A percentile compares a stretch with the other conserved stretches of the same genome.
Conservation (phyloP, 2,113 vertebrate genomes). For the Cephalopterus ornatus region DNA sequence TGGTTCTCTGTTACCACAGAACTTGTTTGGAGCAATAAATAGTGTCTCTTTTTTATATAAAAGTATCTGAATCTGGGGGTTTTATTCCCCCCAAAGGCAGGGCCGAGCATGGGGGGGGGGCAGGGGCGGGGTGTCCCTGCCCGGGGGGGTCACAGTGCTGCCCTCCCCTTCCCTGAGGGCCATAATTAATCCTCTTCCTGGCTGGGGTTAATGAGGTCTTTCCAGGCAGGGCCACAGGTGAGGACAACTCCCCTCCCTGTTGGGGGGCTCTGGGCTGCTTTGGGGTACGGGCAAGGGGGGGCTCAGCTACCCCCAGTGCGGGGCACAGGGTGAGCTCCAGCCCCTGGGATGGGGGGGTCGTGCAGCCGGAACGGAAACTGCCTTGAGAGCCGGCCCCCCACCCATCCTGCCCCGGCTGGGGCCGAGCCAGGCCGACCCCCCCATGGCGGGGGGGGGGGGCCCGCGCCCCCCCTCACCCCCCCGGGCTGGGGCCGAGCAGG, state of each 20-base stretch:
- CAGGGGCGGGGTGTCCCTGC: neutral
- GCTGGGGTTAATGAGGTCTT: neutral
- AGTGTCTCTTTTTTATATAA: neutral
- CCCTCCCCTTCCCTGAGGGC: neutral
- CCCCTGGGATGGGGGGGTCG: neutral
- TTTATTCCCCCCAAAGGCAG: neutral
- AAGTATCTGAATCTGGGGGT: neutral
- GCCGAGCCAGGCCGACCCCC: neutral
- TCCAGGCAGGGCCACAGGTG: neutral
- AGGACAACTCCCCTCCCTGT: neutral
- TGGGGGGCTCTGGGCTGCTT: neutral
- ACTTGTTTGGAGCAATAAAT: neutral
- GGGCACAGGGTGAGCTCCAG: neutral
- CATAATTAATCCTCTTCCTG: neutral
- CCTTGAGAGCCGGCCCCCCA: neutral
- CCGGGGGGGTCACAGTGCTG: neutral
- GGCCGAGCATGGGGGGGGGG: neutral
- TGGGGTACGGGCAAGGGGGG: fast-evolving
- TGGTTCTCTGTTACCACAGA: neutral
- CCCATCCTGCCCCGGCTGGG: constrained; percentile 15
- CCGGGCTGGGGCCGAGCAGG: neutral
- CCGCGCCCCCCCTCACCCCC: neutral
- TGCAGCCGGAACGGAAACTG: neutral
- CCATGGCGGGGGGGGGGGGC: neutral
- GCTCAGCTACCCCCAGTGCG: neutral